Conservation (phyloP, 2,888 invertebrate species). For the Polyommatus icarus region DNA sequence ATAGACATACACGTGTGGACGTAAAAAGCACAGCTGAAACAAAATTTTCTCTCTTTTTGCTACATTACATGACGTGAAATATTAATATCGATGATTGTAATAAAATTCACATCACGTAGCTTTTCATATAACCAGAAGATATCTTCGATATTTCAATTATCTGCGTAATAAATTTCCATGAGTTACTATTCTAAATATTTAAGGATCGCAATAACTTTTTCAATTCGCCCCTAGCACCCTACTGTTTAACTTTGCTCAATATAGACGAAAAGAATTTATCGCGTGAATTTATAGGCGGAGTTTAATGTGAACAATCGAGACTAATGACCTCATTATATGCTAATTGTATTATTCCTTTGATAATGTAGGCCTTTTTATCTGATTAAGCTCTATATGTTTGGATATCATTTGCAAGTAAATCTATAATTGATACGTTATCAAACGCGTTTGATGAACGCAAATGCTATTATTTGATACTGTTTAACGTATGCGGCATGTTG, state of each 20-base stretch:
- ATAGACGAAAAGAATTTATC: slow-evolving; percentile 22
- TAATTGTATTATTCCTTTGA: not conserved
- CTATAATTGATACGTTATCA: too few species aligned
- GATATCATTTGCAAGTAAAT: too few species aligned
- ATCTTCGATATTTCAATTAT: slow-evolving; percentile 10
- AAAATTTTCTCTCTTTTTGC: too few species aligned
- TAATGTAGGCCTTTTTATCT: too few species aligned
- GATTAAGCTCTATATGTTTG: too few species aligned
- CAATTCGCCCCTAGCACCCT: not conserved
- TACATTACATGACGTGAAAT: not conserved
- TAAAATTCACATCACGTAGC: not conserved
- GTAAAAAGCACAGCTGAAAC: too few species aligned
- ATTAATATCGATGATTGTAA: not conserved
- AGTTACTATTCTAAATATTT: slow-evolving; percentile 16
- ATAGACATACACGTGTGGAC: too few species aligned
- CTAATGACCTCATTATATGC: not conserved
- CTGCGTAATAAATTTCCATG: not conserved
- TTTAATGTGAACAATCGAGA: not conserved
- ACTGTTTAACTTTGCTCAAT: slow-evolving; percentile 10
- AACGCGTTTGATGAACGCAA: too few species aligned
- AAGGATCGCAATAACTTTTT: slow-evolving; percentile 14
- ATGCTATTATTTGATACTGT: too few species aligned
- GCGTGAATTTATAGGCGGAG: slow-evolving; percentile 15
- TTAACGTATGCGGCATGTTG: too few species aligned
- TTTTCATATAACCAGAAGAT: not conserved